These are phyloP conservation scores for Branchipolynoe longqiensis DNA, from an alignment of 2,888 invertebrate species.

Conservation along the genomic window DNA sequence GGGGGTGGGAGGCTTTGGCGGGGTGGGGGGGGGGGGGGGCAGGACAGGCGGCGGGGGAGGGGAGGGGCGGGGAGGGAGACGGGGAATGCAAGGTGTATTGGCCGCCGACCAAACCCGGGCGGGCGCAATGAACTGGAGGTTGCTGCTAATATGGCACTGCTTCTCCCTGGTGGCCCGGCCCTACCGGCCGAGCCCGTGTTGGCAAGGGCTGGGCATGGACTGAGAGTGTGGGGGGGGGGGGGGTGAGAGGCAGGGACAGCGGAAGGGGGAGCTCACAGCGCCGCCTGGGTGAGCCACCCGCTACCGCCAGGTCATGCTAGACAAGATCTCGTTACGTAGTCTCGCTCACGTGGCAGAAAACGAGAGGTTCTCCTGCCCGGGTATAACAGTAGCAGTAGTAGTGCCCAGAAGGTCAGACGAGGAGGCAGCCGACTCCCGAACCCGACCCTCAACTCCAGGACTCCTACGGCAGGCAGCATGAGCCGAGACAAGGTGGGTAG, in stretches of 20 bases:
- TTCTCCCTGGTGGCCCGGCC: slow-evolving; percentile 49
- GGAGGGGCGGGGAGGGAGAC: slow-evolving; percentile 24
- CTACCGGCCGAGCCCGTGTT: too few relatives aligned
- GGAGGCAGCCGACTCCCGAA: neutral
- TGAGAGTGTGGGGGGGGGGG: neutral
- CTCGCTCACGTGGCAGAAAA: slow-evolving; percentile 53
- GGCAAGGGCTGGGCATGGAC: neutral
- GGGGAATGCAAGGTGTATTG: slow-evolving; percentile 55
- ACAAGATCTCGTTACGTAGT: slow-evolving; percentile 52
- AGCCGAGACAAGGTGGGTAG: too few relatives aligned
- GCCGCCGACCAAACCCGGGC: slow-evolving; percentile 48
- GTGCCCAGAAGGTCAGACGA: too few relatives aligned
- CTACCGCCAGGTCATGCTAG: slow-evolving; percentile 43
- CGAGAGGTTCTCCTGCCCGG: slow-evolving; percentile 27
- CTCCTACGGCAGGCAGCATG: neutral
- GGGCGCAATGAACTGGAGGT: slow-evolving; percentile 51
- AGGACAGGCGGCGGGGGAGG: neutral
- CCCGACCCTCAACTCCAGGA: neutral
- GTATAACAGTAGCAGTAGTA: slow-evolving; percentile 25
- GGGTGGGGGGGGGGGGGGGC: neutral
- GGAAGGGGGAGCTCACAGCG: neutral
- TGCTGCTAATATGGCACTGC: slow-evolving; percentile 50
- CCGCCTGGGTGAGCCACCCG: slow-evolving; percentile 29
- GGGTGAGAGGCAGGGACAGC: neutral
- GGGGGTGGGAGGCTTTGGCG: neutral